Base-by-base conservation (phyloP, 2,113 vertebrate genomes). In the Thinocorus orbignyianus region DNA sequence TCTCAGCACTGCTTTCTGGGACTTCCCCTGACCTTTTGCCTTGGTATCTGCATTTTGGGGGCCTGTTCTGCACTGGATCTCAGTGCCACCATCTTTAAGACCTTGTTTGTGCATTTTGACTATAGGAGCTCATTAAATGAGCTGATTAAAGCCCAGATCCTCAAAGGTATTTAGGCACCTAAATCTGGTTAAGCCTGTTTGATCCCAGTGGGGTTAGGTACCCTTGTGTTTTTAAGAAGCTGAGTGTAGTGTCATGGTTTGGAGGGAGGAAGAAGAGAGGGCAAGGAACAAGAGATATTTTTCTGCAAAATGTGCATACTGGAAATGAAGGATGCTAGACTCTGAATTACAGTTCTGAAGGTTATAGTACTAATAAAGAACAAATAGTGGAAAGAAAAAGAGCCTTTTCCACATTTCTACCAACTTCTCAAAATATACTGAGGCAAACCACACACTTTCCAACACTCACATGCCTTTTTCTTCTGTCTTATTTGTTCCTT, bases 71-170 rank as follows among this genome's bases (percentile, higher is more conserved):
- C 37, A 10, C 62, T 14, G 11, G 12, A 14, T 80, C 51, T n/a
- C 74, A 55, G 52, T 95, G 62, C 31, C 81, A 71, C 51, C 41
- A 65, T 13, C 57, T 93, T 96, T 93, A 81, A 92, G 87, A 90
- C 25, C 68, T 90, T 83, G 58, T 95, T 93, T 90, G 64, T 95
- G 55, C 88, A 83, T 93, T 94, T 95, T 92, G 54, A 60, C 76
- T 81, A 22, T 13, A 81, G 72, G 20, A 95, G 42, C 35, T 86
- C 71, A 60, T 71, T 80, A 90, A 83, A 71, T 51, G 35, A 92
- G 68, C 69, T 90, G 76, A 78, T 85, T 90, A 95, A 92, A 86
- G 18, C 42, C 81, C 86, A 89, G 46, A 88, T 95, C 55, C 80
- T 91, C 55, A 54, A 55, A 91, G 68, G 55, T 81, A 70, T 88